A percentile compares a stretch with the other conserved stretches of the same genome.
These are phyloP conservation scores for Gavialis gangeticus DNA, from an alignment of 2,113 vertebrate genomes.

Conservation along the genomic window DNA sequence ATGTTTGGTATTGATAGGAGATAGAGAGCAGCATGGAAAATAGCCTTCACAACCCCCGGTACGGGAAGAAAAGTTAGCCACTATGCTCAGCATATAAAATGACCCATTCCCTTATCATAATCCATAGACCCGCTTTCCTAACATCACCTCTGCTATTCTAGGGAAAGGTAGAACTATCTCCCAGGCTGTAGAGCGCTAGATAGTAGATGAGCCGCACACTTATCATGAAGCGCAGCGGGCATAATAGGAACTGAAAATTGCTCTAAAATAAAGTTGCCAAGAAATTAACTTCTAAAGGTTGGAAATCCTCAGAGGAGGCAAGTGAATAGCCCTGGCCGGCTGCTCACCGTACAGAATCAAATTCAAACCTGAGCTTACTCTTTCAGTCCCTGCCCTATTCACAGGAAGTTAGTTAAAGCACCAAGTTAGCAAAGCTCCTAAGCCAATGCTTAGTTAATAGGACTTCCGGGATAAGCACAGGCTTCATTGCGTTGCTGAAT, in stretches of 20 bases:
- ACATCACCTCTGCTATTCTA: constrained; percentile 54
- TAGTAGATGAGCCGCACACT: constrained; percentile 15
- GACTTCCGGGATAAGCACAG: background rate
- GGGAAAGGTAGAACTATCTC: constrained; percentile 43
- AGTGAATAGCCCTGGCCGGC: too few relatives aligned
- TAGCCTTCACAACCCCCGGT: constrained; percentile 45
- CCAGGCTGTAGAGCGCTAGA: constrained; percentile 64
- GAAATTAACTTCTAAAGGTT: constrained; percentile 76
- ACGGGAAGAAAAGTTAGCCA: constrained; percentile 8
- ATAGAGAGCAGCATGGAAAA: constrained; percentile 73
- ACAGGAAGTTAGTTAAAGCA: background rate
- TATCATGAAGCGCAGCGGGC: constrained; percentile 39
- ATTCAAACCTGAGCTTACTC: background rate
- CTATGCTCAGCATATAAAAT: constrained; percentile 67
- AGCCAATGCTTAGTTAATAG: background rate
- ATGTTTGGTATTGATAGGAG: constrained; percentile 75
- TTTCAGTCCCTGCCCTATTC: background rate
- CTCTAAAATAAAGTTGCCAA: constrained; percentile 72
- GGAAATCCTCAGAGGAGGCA: background rate
- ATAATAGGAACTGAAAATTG: constrained; percentile 75
- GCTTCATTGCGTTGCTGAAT: background rate
- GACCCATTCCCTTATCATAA: constrained; percentile 65
- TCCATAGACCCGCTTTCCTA: constrained; percentile 44
- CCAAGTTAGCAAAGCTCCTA: background rate
- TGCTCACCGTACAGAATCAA: background rate